Base-by-base conservation (phyloP, 53 echinoderm and acorn worm species). In the Echinometra lucunter region DNA sequence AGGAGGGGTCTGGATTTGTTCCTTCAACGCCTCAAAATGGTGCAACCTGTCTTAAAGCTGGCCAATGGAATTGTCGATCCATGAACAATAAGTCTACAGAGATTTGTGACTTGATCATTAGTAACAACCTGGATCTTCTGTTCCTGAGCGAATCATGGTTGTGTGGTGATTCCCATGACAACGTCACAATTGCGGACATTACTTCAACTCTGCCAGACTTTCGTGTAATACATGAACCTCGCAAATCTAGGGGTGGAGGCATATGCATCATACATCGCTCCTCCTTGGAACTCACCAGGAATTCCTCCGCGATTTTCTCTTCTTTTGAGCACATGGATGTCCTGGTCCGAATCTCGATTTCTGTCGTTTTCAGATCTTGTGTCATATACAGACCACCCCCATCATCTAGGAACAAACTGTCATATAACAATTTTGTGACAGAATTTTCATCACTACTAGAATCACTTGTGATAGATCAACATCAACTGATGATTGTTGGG, bases 341-440 rank as follows among this genome's bases (percentile, higher is more conserved):
- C 5, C 7, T 45, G 23, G 83, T 83, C 47, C 83, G 47, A 9
- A 45, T 83, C 47, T 83, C 83, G 1, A 1, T 47, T 27, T 45
- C 83, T 6, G 47, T 47, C 6, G 83, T 83, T 9, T 28, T 83
- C 13, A 25, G 53, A 6, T 1, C 19, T 0, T 92, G 15, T 92
- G 92, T n/a, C 25, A 94, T 94, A 18, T 94, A 94, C 57, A 75
- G 87, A 32, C 80, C 94, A 21, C 95, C 91, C 32, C 95, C 80
- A 12, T 94, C 89, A 6, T 37, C 89, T 6, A 90, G 42, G 44
- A 94, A 94, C 53, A 94, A 94, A 90, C 34, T 70, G 19, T 12
- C 44, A 57, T 90, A 49, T 49, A 30, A 45, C 38, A 60, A n/a
- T 38, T 90, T 90, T 74, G 69, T 47, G 66, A 1, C 23, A 47